These are phyloP conservation scores for Microctenopoma steveboyesi DNA, from an alignment of 2,797 vertebrate species.

Conservation along the genomic window DNA sequence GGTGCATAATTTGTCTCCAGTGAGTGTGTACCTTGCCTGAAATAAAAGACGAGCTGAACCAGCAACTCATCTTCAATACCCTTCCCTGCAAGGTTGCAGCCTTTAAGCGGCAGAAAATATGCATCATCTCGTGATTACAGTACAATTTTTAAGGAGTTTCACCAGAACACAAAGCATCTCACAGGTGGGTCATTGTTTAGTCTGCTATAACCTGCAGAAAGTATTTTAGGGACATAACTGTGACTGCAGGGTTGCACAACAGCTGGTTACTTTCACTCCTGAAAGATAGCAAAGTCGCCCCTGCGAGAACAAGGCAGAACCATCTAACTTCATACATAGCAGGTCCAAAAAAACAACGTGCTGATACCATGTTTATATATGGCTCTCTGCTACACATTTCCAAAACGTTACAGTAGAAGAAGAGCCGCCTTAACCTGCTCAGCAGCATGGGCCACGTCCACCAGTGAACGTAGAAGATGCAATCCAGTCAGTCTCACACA, in stretches of 20 bases:
- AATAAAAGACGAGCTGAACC: conserved; percentile 67
- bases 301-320: background rate
- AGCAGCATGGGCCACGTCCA: background rate
- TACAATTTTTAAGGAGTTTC: conserved; percentile 38
- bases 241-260: conserved; percentile 8
- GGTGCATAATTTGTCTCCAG: conserved; percentile 69
- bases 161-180: conserved; percentile 43
- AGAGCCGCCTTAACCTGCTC: background rate
- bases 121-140: conserved; percentile 32
- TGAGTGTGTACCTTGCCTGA: conserved; percentile 53
- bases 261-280: conserved; percentile 7
- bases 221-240: conserved; percentile 45
- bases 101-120: conserved; percentile 51
- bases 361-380: background rate
- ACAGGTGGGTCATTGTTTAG: conserved; percentile 55
- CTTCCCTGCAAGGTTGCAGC: conserved; percentile 6
- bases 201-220: conserved; percentile 41
- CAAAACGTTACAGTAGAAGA: too few species aligned
- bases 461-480: background rate
- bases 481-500: background rate
- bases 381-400: too few species aligned
- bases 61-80: conserved; percentile 32
- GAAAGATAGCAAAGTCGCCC: conserved; percentile 6
- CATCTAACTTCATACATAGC: background rate
- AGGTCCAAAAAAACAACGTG: background rate